Percentiles rank a stretch among this genome's conserved stretches.
Conservation (phyloP, 2,797 vertebrate species). For the Acrocephalus scirpaceus region DNA sequence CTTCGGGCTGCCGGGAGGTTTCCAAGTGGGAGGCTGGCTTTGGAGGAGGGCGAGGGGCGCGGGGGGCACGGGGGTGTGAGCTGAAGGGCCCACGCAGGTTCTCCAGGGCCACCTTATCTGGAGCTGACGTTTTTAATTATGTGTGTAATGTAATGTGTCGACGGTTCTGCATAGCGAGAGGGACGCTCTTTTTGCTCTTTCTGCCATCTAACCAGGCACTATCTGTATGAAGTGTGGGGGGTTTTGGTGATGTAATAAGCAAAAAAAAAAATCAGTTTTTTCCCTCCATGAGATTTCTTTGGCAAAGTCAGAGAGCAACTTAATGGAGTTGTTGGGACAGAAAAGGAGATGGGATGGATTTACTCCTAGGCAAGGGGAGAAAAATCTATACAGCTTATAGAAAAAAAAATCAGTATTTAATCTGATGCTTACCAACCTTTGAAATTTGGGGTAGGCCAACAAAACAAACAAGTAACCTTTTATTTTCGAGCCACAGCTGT, state of each 20-base stretch:
- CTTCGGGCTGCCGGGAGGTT: background rate
- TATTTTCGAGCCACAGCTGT: background rate
- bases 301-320: conserved; percentile 82
- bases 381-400: conserved; percentile 72
- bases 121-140: conserved; percentile 17
- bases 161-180: background rate
- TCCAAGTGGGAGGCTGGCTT: background rate
- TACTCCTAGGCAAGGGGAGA: conserved; percentile 73
- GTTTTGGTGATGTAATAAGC: background rate
- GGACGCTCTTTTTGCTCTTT: background rate
- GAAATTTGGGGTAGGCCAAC: conserved; percentile 83
- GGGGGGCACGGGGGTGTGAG: background rate
- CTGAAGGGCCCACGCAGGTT: background rate
- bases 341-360: conserved; percentile 79
- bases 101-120: conserved; percentile 13
- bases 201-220: background rate
- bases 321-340: conserved; percentile 81
- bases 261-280: background rate
- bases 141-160: background rate
- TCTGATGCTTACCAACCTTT: conserved; percentile 78
- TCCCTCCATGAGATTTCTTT: conserved; percentile 73
- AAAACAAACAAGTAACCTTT: background rate
- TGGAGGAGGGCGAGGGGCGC: conserved; percentile 19
- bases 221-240: background rate
- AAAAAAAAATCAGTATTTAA: conserved; percentile 71